Evolutionary conservation across 1,140 invertebrate genomes (phyloP).

Genomic region (Cotesia vestalis): DNA sequence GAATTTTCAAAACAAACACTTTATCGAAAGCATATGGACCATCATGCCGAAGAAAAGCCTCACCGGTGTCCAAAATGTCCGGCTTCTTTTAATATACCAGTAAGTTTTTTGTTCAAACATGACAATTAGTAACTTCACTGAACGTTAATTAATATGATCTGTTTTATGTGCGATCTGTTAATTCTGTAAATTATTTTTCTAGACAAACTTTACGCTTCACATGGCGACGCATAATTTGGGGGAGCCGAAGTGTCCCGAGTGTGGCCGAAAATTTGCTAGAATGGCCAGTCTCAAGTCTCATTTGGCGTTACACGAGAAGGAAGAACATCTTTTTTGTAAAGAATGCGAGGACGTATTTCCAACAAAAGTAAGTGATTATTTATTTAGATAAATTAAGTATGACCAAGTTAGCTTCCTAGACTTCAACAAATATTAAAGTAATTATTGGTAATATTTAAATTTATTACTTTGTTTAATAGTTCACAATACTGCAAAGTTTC

Average conservation of each 20-base stretch:
- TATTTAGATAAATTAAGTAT: too few species aligned
- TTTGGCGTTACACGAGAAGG: constrained; percentile 73
- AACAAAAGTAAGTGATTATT: constrained; percentile 67
- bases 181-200: constrained; percentile 39
- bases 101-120: constrained; percentile 41
- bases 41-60: constrained; percentile 73
- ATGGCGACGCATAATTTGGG: constrained; percentile 69
- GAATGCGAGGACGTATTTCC: constrained; percentile 77
- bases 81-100: constrained; percentile 72
- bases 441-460: too few species aligned
- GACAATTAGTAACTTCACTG: constrained; percentile 8
- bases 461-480: too few species aligned
- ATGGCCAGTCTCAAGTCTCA: constrained; percentile 78
- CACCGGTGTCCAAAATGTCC: constrained; percentile 71
- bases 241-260: constrained; percentile 73
- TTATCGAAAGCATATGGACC: constrained; percentile 67
- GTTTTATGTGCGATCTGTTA: constrained; percentile 15
- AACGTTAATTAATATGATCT: background rate
- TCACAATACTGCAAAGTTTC: too few species aligned
- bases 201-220: constrained; percentile 72
- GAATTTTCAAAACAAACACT: constrained; percentile 67
- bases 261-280: constrained; percentile 71
- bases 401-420: too few species aligned
- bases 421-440: too few species aligned
- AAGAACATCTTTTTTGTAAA: constrained; percentile 74